Base-by-base conservation (phyloP, 92 coral and sea anemone species). In the Porites lobata region DNA sequence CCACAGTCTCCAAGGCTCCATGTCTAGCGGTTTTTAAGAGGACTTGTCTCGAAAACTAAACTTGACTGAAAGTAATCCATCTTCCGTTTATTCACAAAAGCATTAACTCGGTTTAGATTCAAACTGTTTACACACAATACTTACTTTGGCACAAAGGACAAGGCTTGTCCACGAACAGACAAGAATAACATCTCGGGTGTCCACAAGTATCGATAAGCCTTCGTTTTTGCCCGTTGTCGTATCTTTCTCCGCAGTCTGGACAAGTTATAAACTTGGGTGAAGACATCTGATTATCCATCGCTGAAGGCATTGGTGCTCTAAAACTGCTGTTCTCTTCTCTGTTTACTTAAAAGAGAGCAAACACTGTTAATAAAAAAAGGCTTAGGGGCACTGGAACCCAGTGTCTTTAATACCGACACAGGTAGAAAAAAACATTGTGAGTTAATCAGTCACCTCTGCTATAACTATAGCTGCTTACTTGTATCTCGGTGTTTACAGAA, bases 161-260 rank as follows among this genome's bases (percentile, higher is more conserved):
- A 29, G 98, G 98, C 9, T 86, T 95, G 86, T 96, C 98, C 81
- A 88, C 87, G 75, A 95, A 90, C 66, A 96, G 94, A 75, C 99
- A 96, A 2, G 97, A 89, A 74, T 92, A 96, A 59, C 98, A 96
- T 78, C 99, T 90, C 14, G 99, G 99, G 76, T 96, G 99, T 29
- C 99, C 99, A 71, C 99, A 96, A 15, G 96, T 93, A 70, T 96
- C 99, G 52, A 96, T 96, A 1, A 96, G 92, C 86, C 99, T 76
- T 81, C 99, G 84, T 59, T 92, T 94, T 71, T 87, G 94, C 47
- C 90, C 90, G 47, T 92, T 95, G 88, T 94, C 96, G 78, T 96
- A 96, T 72, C 95, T 92, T 29, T 92, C 96, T 65, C 94, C 95
- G 72, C 99, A 96, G 81, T 96, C 99, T 12, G 99, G 99, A 69